Evolutionary conservation across 2,888 invertebrate genomes (phyloP), one percentile per base, ranked within the genome.

Genomic region (Nomada flava): DNA sequence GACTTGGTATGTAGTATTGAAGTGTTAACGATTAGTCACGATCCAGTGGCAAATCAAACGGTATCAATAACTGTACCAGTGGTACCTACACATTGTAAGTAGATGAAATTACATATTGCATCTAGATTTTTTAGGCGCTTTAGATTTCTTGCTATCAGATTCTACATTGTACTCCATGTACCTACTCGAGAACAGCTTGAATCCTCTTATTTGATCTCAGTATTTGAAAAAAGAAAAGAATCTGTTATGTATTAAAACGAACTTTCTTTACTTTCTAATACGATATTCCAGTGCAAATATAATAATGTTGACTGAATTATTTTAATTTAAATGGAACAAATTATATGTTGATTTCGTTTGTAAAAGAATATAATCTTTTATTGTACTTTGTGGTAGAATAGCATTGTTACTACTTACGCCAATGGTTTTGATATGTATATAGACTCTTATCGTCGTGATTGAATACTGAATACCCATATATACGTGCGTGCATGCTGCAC

Each of bases 61-160:
- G 69, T 69, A 42, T 69, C 44, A 11, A 15, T 59, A 69, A 36
- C 36, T 36, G 36, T 36, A 36, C 36, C 36, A 36, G 36, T 36
- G 5, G 36, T 57, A 29, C 42, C 13, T 44, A 55, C 26, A 44
- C 11, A 18, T 42, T 13, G 36, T 69, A 23, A 44, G 18, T 69
- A 57, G 57, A 69, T 69, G 69, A n/a, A 69, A 69, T 69, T 57
- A 26, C 57, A 69, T 69, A 57, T 47, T 69, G 44, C 44, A 23
- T 7, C 13, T 57, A 59, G 42, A 47, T 44, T 69, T 69, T 26
- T 26, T 18, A 44, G 69, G 18, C 44, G n/a, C 23, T 26, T 23
- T 44, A n/a, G 36, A 36, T 36, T 36, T 36, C 36, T 36, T 36
- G 36, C 36, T 36, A 36, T 36, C 36, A 36, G 36, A 36, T 36